phyloP scores from a whole-genome alignment of 2,797 vertebrate species.

The Thaleichthys pacificus region DNA sequence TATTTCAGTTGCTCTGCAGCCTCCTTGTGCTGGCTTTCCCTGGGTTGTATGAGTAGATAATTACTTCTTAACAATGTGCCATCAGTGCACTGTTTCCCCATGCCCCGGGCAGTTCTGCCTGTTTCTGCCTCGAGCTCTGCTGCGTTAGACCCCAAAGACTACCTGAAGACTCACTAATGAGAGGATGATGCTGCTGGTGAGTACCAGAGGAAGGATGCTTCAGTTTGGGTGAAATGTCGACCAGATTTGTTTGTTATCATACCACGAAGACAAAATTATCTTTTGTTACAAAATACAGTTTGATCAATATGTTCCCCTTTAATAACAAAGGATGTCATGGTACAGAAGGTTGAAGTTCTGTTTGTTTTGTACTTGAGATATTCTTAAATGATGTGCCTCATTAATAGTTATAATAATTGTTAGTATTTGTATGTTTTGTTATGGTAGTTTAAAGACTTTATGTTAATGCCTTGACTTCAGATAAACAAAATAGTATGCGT shows the following conservation, averaged over 20 bases:
- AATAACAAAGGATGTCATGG: neutral
- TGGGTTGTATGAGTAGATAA: constrained; percentile 54
- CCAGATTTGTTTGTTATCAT: constrained; percentile 27
- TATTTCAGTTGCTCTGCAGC: constrained; percentile 25
- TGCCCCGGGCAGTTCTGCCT: constrained; percentile 49
- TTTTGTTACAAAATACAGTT: neutral
- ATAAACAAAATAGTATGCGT: too few species aligned
- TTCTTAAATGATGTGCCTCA: too few species aligned
- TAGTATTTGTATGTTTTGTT: too few species aligned
- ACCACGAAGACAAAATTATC: constrained; percentile 22
- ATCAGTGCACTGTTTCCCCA: constrained; percentile 40
- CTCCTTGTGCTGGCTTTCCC: constrained; percentile 7
- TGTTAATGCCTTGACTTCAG: too few species aligned
- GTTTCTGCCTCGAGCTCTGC: constrained; percentile 50
- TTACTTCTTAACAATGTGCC: constrained; percentile 58
- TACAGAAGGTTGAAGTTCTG: neutral
- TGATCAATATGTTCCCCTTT: neutral
- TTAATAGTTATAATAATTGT: too few species aligned
- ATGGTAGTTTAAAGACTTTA: too few species aligned
- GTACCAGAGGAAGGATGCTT: constrained; percentile 33
- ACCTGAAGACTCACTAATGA: constrained; percentile 59
- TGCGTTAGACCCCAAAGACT: constrained; percentile 49
- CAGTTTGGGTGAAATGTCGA: constrained; percentile 35
- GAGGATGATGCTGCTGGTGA: constrained; percentile 22
- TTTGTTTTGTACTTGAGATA: too few species aligned